A percentile compares a stretch with the other conserved stretches of the same genome.
phyloP scores from a whole-genome alignment of 1,140 invertebrate genomes.

The Trissolcus basalis region DNA sequence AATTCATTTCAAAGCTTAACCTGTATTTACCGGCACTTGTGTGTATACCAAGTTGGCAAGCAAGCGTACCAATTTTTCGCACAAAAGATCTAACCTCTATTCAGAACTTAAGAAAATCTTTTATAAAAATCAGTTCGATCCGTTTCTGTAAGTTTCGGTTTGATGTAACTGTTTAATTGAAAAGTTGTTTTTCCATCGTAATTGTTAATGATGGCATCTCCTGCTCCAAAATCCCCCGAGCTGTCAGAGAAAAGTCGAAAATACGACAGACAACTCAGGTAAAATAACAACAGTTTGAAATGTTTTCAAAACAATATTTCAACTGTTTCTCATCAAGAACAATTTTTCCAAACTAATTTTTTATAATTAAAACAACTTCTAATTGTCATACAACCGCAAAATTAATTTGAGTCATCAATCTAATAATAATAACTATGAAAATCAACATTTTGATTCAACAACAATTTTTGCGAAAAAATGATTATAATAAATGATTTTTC shows the following conservation, averaged over 20 bases:
- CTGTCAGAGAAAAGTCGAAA: slow-evolving; percentile 87
- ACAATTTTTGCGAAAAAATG: not conserved
- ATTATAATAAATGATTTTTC: slow-evolving; percentile 42
- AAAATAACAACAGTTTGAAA: not conserved
- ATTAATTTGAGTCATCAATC: too few species aligned
- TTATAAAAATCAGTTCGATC: not conserved
- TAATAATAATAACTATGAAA: too few species aligned
- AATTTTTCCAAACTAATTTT: slow-evolving; percentile 13
- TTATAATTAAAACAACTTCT: too few species aligned
- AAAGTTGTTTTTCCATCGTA: not conserved
- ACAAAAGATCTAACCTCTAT: slow-evolving; percentile 16
- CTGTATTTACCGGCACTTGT: too few species aligned
- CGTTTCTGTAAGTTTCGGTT: not conserved
- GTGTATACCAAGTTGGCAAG: too few species aligned
- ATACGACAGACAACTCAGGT: slow-evolving; percentile 93
- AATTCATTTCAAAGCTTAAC: too few species aligned
- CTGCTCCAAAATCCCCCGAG: slow-evolving; percentile 87
- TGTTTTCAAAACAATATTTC: too few species aligned
- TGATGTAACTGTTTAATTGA: slow-evolving; percentile 7
- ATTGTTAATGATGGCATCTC: slow-evolving; percentile 80
- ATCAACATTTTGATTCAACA: too few species aligned
- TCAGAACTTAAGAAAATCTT: not conserved
- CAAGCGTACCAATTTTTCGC: slow-evolving; percentile 2
- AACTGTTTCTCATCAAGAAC: slow-evolving; percentile 6
- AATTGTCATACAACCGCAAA: too few species aligned